A percentile compares a stretch with the other conserved stretches of the same genome.
Conservation (phyloP, 2,113 vertebrate genomes). For the Istiophorus platypterus region DNA sequence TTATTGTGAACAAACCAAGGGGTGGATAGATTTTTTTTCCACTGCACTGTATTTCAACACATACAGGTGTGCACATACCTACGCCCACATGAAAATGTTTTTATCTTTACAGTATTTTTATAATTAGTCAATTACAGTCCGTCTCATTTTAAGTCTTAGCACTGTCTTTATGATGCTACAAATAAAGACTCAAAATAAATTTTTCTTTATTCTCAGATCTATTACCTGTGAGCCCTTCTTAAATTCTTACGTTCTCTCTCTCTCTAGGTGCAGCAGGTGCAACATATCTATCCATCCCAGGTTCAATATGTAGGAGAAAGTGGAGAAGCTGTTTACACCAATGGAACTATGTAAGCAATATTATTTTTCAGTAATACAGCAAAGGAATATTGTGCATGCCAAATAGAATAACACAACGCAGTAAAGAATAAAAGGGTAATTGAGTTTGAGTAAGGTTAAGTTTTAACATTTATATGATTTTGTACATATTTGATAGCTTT, state of each 20-base stretch:
- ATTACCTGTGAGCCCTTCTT: background rate
- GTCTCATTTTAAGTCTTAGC: background rate
- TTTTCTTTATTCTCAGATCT: background rate
- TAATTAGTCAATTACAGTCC: no score
- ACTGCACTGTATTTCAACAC: slow-evolving; percentile 14
- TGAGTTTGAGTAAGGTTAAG: background rate
- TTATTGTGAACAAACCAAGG: slow-evolving; percentile 7
- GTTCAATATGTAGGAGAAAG: slow-evolving; percentile 96
- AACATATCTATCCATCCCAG: slow-evolving; percentile 93
- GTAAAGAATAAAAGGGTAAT: no score
- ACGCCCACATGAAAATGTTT: background rate
- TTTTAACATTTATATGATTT: background rate
- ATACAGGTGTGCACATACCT: slow-evolving; percentile 3
- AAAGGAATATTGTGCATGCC: background rate
- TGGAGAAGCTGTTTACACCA: slow-evolving; percentile 93
- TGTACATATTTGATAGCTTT: background rate
- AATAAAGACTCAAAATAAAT: background rate
- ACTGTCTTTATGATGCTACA: background rate
- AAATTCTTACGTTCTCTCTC: slow-evolving; percentile 47
- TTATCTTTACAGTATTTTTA: background rate
- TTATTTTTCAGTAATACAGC: background rate
- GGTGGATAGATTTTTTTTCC: slow-evolving; percentile 41
- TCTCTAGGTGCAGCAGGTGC: slow-evolving; percentile 90
- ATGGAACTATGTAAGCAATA: slow-evolving; percentile 93
- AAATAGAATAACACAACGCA: background rate